Base-by-base conservation (phyloP, 2,888 invertebrate genomes). In the Eupelmus urozonus region DNA sequence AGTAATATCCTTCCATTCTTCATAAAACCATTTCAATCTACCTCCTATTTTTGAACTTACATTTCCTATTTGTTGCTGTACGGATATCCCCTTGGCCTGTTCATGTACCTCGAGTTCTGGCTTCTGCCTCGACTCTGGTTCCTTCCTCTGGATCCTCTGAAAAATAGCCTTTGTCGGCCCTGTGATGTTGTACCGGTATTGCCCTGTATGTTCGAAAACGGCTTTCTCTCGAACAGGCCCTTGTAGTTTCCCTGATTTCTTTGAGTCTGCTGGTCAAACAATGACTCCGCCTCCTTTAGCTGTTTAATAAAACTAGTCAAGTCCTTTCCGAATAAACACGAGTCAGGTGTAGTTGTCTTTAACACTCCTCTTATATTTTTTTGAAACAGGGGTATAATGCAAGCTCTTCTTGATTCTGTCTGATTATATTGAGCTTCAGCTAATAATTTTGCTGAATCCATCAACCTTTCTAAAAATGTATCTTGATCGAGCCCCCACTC, bases 121-220 rank as follows among this genome's bases (percentile, higher is more conserved):
- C 18, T 9, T 29, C 29, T 29, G 34, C 59, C 59, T 59, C 59
- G 59, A 18, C 9, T 59, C 29, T 29, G 34, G 34, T 59, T 59
- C 34, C 59, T 27, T 1, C 57, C 59, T 59, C 59, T 29, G 59
- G 9, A 34, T 16, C 34, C 59, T 59, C 59, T 59, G 59, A 59
- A 59, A 18, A 59, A 59, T 18, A 59, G 34, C 34, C 34, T 59
- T 59, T 1, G 59, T 59, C 59, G 59, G 59, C 59, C 59, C 59
- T 59, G 59, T 59, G 59, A 34, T 34, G 29, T 1, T 59, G 59
- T 34, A 59, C 59, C 34, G 16, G 29, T 18, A 59, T 59, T 59
- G 23, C 57, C 57, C 59, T 59, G 29, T 59, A 29, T n/a, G n/a
- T 18, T 59, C 59, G 59, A 29, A 18, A 59, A 29, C 18, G 34